phyloP scores from a whole-genome alignment of 2,797 vertebrate species.

The Stomatorhinus walkeri region DNA sequence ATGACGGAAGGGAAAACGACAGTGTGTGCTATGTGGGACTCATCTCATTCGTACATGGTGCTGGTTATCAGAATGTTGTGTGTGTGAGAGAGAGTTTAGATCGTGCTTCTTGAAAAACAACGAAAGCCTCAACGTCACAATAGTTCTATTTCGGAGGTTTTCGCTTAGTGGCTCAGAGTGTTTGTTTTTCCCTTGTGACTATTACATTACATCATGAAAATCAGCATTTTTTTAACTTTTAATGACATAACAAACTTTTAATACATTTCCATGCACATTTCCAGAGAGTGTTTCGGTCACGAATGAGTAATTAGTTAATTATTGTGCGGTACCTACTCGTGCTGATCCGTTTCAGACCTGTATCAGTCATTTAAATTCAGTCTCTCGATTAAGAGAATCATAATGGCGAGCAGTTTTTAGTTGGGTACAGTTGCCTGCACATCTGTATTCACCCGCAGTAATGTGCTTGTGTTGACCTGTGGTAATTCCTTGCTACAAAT shows the following conservation, averaged over 20 bases:
- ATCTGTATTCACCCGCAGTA: not conserved
- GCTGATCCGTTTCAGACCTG: not conserved
- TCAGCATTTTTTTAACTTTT: not conserved
- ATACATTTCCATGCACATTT: not conserved
- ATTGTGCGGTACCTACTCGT: not conserved
- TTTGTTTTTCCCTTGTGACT: not conserved
- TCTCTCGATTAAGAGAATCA: not conserved
- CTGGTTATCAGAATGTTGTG: not conserved
- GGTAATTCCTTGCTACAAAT: conserved; percentile 3
- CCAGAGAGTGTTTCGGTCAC: not conserved
- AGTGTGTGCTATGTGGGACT: not conserved
- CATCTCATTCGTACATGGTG: not conserved
- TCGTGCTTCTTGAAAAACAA: not conserved
- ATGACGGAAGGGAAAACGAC: not conserved
- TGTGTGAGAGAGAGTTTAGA: not conserved
- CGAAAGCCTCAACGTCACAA: not conserved
- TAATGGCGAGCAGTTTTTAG: not conserved
- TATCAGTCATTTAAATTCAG: not conserved
- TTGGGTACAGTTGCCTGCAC: not conserved
- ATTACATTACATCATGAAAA: not conserved
- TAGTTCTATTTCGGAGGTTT: not conserved
- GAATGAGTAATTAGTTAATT: not conserved
- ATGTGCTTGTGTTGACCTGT: not conserved
- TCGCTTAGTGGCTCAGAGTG: not conserved
- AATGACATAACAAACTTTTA: not conserved